Conservation (phyloP, 1,140 invertebrate genomes). For the Polyergus mexicanus region DNA sequence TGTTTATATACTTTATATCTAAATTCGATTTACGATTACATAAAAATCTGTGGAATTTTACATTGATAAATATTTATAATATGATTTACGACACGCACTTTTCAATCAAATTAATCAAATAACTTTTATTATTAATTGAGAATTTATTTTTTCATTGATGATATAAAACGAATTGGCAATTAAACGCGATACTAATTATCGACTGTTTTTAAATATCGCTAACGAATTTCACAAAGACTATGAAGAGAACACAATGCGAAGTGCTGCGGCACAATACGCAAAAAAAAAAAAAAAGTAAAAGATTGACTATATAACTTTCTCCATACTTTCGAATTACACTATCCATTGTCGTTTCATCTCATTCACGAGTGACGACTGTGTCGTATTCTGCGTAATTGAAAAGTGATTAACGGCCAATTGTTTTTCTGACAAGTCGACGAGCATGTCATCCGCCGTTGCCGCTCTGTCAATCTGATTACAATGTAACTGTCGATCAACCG, state of each 20-base stretch:
- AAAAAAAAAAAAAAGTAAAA: conserved; percentile 43
- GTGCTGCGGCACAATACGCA: background rate
- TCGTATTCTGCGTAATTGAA: conserved; percentile 55
- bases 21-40: background rate
- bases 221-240: background rate
- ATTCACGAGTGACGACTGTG: conserved; percentile 36
- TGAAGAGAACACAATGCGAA: background rate
- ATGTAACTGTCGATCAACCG: conserved; percentile 65
- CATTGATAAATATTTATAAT: background rate
- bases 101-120: background rate
- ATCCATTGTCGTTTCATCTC: conserved; percentile 24
- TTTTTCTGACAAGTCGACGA: conserved; percentile 40
- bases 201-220: background rate
- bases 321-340: conserved; percentile 36
- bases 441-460: conserved; percentile 33
- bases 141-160: background rate
- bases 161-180: background rate
- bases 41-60: background rate
- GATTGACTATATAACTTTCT: background rate
- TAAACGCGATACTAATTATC: background rate
- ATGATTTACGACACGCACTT: background rate
- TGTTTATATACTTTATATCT: background rate
- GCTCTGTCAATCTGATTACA: conserved; percentile 61
- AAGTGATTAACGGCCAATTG: conserved; percentile 67
- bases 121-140: conserved; percentile 9